Percentiles rank a stretch among this genome's conserved stretches.
Evolutionary conservation across 2,113 vertebrate genomes (phyloP).

Genomic region (Hassar affinis): DNA sequence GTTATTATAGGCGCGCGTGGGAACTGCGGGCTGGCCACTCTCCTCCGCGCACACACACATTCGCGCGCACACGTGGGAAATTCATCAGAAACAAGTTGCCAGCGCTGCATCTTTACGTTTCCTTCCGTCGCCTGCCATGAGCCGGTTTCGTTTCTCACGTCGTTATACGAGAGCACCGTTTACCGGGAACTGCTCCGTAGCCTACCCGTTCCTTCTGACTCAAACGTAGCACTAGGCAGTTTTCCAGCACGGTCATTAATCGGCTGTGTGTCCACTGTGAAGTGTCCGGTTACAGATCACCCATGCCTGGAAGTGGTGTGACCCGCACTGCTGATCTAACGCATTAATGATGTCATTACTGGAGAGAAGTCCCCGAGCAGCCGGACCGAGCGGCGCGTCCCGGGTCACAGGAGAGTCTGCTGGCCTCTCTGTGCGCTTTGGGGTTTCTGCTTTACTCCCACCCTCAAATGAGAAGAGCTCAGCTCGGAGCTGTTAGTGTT

Average conservation of each 20-base stretch:
- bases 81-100: constrained; percentile 64
- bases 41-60: constrained; percentile 55
- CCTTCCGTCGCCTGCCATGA: constrained; percentile 56
- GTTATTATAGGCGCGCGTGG: constrained; percentile 66
- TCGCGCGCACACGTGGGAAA: constrained; percentile 58
- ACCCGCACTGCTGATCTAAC: constrained; percentile 47
- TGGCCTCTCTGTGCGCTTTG: constrained; percentile 43
- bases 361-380: constrained; percentile 35
- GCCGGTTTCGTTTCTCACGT: not conserved
- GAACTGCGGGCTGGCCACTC: constrained; percentile 58
- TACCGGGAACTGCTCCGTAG: constrained; percentile 44
- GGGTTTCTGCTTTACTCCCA: constrained; percentile 46
- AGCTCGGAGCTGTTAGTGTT: constrained; percentile 48
- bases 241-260: constrained; percentile 54
- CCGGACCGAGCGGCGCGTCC: not conserved
- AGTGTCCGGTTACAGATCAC: constrained; percentile 51
- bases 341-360: constrained; percentile 39
- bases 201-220: constrained; percentile 40
- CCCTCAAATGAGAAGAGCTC: constrained; percentile 55
- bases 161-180: constrained; percentile 10
- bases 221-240: constrained; percentile 16
- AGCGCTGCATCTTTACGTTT: constrained; percentile 56
- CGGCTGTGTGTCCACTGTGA: constrained; percentile 42
- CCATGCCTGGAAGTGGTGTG: constrained; percentile 56
- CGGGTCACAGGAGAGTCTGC: constrained; percentile 6